A percentile compares a stretch with the other conserved stretches of the same genome.
Conservation (phyloP, 2,797 vertebrate genomes). For the Lagorchestes hirsutus region DNA sequence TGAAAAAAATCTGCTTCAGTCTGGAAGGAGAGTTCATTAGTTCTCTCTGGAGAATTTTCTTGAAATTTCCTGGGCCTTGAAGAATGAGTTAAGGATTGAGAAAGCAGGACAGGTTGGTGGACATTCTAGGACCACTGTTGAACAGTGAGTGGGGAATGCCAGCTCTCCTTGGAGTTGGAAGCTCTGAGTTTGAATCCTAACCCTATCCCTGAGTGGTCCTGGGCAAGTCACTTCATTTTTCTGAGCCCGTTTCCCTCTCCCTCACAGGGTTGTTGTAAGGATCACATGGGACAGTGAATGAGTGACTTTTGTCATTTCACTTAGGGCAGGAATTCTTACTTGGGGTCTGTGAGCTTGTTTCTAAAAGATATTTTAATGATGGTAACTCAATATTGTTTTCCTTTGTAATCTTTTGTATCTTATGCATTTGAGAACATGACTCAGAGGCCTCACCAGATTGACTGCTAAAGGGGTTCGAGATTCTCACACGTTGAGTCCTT, state of each 20-base stretch:
- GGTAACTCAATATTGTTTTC: background rate
- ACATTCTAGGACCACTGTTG: background rate
- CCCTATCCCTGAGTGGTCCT: too few relatives aligned
- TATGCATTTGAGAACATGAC: background rate
- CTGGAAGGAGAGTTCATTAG: too few relatives aligned
- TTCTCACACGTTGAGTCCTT: background rate
- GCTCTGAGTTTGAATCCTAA: background rate
- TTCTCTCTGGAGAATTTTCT: too few relatives aligned
- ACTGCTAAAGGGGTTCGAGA: background rate
- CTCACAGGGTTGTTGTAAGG: background rate
- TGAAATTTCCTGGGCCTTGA: background rate
- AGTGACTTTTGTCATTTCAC: background rate
- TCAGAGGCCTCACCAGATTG: background rate
- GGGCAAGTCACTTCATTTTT: background rate
- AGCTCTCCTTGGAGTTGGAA: background rate
- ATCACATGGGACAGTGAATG: background rate
- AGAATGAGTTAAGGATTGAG: too few relatives aligned
- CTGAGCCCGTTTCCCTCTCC: background rate
- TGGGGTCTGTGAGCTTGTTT: background rate
- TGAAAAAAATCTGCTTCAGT: too few relatives aligned
- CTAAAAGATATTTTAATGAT: background rate
- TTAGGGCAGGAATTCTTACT: background rate
- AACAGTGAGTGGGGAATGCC: background rate
- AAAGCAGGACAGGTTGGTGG: background rate
- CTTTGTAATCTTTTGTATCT: background rate